A percentile compares a stretch with the other conserved stretches of the same genome.
Conservation (phyloP, 2,797 vertebrate genomes). For the Jordanella pulchra region DNA sequence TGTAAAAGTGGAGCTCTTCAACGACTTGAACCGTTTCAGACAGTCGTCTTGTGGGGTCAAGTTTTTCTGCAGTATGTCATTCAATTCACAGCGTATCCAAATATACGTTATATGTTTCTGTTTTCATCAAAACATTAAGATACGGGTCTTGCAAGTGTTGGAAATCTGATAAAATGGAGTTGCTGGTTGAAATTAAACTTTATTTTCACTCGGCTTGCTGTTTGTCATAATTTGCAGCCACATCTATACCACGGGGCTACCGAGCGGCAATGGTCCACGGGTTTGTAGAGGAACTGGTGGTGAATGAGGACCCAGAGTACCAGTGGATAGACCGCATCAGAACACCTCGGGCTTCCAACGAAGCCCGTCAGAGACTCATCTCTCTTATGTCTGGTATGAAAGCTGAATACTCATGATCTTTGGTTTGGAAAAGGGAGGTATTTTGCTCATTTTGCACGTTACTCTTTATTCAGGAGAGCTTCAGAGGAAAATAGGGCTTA, state of each 20-base stretch:
- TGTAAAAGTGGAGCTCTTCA: slow-evolving; percentile 98
- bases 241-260: slow-evolving; percentile 93
- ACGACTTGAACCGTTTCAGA: slow-evolving; percentile 96
- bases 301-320: slow-evolving; percentile 98
- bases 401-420: background rate
- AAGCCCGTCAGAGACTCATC: slow-evolving; percentile 96
- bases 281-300: slow-evolving; percentile 98
- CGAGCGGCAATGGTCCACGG: slow-evolving; percentile 92
- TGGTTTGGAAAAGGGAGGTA: background rate
- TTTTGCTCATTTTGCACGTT: slow-evolving; percentile 16
- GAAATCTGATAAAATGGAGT: background rate
- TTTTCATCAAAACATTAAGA: background rate
- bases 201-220: background rate
- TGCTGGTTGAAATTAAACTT: background rate
- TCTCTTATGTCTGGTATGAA: slow-evolving; percentile 96
- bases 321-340: slow-evolving; percentile 99
- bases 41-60: slow-evolving; percentile 98
- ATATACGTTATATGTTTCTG: background rate
- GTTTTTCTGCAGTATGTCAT: slow-evolving; percentile 97
- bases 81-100: background rate
- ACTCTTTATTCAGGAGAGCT: slow-evolving; percentile 84
- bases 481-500: slow-evolving; percentile 97
- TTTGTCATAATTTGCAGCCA: slow-evolving; percentile 75
- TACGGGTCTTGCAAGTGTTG: background rate
- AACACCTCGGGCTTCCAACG: slow-evolving; percentile 95